These are phyloP conservation scores for Pseudomugil gertrudae DNA, from an alignment of 2,797 vertebrate species.

Conservation along the genomic window DNA sequence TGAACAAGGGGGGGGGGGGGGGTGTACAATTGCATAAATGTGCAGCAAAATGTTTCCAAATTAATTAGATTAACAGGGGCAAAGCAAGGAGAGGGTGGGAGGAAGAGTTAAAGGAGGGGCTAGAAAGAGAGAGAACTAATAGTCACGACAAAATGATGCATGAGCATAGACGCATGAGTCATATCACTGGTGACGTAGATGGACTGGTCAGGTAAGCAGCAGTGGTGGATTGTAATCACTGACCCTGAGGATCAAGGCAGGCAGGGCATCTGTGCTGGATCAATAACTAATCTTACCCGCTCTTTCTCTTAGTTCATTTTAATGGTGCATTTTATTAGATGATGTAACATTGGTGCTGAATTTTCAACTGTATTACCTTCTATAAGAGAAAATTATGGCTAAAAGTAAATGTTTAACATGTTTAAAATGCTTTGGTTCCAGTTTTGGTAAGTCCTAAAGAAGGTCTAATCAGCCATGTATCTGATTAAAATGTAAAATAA, in stretches of 20 bases:
- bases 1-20: not conserved
- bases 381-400: no score
- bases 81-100: not conserved
- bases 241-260: constrained; percentile 33
- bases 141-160: constrained; percentile 55
- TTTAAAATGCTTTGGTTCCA: not conserved
- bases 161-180: no score
- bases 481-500: not conserved
- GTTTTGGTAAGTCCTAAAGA: not conserved
- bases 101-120: constrained; percentile 22
- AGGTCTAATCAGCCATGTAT: not conserved
- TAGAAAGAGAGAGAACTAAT: constrained; percentile 23
- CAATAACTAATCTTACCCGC: constrained; percentile 19
- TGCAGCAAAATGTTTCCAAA: constrained; percentile 16
- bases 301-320: constrained; percentile 22
- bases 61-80: constrained; percentile 10
- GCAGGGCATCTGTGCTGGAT: constrained; percentile 7
- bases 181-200: constrained; percentile 53
- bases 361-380: not conserved
- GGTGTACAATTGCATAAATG: constrained; percentile 8
- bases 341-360: constrained; percentile 15
- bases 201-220: constrained; percentile 52
- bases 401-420: not conserved
- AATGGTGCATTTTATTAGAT: constrained; percentile 28
- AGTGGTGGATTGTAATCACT: constrained; percentile 17